phyloP scores from a whole-genome alignment of 2,113 vertebrate genomes.

The Oriolus oriolus region DNA sequence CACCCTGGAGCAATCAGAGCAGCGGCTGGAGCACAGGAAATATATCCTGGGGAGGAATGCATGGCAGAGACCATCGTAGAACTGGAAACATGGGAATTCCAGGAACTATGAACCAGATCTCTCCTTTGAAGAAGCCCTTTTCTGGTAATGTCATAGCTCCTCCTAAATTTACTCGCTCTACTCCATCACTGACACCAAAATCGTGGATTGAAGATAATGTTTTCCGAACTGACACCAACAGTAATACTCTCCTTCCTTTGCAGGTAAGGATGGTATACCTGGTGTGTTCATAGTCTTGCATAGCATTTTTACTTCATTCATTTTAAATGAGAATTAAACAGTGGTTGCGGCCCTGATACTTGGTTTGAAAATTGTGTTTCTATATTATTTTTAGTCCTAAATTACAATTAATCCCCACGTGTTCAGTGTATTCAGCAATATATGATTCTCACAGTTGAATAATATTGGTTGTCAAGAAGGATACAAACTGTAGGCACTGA shows the following conservation, averaged over 20 bases:
- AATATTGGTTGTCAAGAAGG: neutral
- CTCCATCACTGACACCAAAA: slow-evolving; percentile 87
- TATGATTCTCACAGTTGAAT: neutral
- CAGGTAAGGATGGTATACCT: slow-evolving; percentile 83
- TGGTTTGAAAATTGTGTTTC: neutral
- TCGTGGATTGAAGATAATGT: slow-evolving; percentile 96
- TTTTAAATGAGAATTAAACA: neutral
- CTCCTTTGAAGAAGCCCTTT: slow-evolving; percentile 95
- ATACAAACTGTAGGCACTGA: neutral
- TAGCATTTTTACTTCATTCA: neutral
- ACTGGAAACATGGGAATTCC: slow-evolving; percentile 87
- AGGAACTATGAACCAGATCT: slow-evolving; percentile 89
- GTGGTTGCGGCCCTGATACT: neutral
- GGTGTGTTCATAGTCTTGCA: neutral
- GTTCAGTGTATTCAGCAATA: neutral
- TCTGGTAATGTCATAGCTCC: slow-evolving; percentile 96
- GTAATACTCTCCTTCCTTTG: slow-evolving; percentile 93
- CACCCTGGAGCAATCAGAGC: slow-evolving; percentile 93
- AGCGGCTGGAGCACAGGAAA: slow-evolving; percentile 91
- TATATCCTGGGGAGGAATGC: slow-evolving; percentile 89
- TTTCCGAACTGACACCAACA: slow-evolving; percentile 96
- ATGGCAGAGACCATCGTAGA: slow-evolving; percentile 89
- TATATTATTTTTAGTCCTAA: neutral
- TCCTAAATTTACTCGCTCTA: slow-evolving; percentile 93
- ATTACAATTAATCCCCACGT: rapidly evolving